phyloP scores from a whole-genome alignment of 2,888 invertebrate species.

The Cotesia congregata region DNA sequence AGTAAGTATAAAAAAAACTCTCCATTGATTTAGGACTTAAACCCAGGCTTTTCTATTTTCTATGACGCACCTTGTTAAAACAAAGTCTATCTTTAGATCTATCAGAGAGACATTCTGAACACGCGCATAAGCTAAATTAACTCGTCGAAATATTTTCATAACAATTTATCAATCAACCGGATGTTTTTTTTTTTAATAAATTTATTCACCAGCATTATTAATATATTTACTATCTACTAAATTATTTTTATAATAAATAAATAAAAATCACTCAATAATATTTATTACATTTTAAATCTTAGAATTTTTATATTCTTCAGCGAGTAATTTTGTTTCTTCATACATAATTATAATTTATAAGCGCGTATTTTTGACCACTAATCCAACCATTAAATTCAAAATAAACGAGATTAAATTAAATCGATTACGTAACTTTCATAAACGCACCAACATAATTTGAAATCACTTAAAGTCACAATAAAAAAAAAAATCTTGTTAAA shows the following conservation, averaged over 20 bases:
- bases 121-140: slow-evolving; percentile 29
- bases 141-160: not conserved
- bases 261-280: not conserved
- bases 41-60: slow-evolving; percentile 10
- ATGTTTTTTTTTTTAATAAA: not conserved
- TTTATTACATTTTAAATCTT: not conserved
- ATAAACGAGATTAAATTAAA: not conserved
- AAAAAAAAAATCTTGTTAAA: not conserved
- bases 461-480: not conserved
- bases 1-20: not conserved
- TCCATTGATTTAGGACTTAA: not conserved
- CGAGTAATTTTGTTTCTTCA: not conserved
- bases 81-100: slow-evolving; percentile 50
- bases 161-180: not conserved
- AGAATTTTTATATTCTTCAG: not conserved
- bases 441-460: not conserved
- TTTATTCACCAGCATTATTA: not conserved
- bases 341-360: not conserved
- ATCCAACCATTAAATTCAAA: not conserved
- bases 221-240: not conserved
- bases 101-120: slow-evolving; percentile 50
- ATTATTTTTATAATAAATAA: not conserved
- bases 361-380: not conserved
- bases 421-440: not conserved
- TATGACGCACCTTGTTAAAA: slow-evolving; percentile 40